A percentile compares a stretch with the other conserved stretches of the same genome.
Conservation (phyloP, 2,888 invertebrate genomes). For the Xestia rhomboidea region DNA sequence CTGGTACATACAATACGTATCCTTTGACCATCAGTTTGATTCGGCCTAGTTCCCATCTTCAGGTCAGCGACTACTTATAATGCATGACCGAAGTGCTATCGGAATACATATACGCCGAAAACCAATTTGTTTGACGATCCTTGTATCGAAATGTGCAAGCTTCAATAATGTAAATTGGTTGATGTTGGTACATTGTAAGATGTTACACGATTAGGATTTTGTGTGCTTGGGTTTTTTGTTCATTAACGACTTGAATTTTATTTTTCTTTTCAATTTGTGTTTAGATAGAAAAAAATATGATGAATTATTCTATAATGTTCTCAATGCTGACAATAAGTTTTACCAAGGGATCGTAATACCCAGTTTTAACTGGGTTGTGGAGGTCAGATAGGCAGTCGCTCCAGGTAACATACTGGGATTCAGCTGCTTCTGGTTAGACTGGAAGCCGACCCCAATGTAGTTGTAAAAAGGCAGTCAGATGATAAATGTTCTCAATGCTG, state of each 20-base stretch:
- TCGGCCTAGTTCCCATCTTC: constrained; percentile 54
- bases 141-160: constrained; percentile 52
- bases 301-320: background rate
- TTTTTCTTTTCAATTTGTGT: background rate
- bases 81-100: constrained; percentile 75
- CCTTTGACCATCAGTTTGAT: constrained; percentile 58
- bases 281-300: background rate
- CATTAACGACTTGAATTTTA: background rate
- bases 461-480: too few relatives aligned
- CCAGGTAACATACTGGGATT: too few relatives aligned
- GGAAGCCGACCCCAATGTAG: too few relatives aligned
- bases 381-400: too few relatives aligned
- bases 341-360: too few relatives aligned
- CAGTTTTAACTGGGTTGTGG: too few relatives aligned
- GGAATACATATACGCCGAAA: constrained; percentile 72
- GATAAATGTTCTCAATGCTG: too few relatives aligned
- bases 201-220: constrained; percentile 25
- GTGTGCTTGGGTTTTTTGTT: background rate
- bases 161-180: constrained; percentile 29
- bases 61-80: constrained; percentile 76
- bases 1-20: constrained; percentile 34
- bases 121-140: constrained; percentile 72
- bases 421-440: too few relatives aligned
- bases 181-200: constrained; percentile 28
- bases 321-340: background rate